Conservation (phyloP, 2,113 vertebrate genomes). For the Saimiri boliviensis region DNA sequence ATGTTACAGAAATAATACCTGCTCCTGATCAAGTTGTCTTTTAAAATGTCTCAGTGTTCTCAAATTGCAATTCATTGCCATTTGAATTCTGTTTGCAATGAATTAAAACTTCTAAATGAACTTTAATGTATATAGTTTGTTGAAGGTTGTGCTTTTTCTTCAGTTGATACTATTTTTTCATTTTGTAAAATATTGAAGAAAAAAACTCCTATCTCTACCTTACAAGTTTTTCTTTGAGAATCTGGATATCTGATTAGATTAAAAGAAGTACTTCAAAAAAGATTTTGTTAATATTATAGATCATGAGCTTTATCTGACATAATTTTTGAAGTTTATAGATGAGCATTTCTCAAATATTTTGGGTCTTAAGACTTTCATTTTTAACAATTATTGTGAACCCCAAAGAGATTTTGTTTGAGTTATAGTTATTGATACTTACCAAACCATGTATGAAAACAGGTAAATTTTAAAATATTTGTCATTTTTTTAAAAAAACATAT, state of each 20-base stretch:
- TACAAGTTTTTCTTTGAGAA: neutral
- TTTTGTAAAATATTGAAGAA: slow-evolving; percentile 6
- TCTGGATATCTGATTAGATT: neutral
- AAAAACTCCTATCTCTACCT: neutral
- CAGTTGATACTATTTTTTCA: neutral
- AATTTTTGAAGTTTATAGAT: neutral
- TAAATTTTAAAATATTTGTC: neutral
- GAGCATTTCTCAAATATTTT: neutral
- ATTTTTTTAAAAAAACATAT: neutral
- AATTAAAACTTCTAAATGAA: slow-evolving; percentile 6
- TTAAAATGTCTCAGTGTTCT: slow-evolving; percentile 41
- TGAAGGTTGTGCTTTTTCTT: slow-evolving; percentile 6
- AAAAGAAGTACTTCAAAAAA: neutral
- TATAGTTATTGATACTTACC: slow-evolving; percentile 17
- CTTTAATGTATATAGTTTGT: neutral
- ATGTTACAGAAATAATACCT: slow-evolving; percentile 39
- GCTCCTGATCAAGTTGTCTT: neutral
- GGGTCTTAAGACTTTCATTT: neutral
- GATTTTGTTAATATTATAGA: slow-evolving; percentile 1
- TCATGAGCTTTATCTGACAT: neutral
- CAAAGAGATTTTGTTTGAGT: neutral
- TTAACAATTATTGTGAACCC: neutral
- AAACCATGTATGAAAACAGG: neutral
- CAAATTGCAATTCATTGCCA: neutral
- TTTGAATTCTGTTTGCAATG: slow-evolving; percentile 31